Evolutionary conservation across 2,797 vertebrate species (phyloP), one percentile per base, ranked within the genome.

Genomic region (Enteromius anoplus): DNA sequence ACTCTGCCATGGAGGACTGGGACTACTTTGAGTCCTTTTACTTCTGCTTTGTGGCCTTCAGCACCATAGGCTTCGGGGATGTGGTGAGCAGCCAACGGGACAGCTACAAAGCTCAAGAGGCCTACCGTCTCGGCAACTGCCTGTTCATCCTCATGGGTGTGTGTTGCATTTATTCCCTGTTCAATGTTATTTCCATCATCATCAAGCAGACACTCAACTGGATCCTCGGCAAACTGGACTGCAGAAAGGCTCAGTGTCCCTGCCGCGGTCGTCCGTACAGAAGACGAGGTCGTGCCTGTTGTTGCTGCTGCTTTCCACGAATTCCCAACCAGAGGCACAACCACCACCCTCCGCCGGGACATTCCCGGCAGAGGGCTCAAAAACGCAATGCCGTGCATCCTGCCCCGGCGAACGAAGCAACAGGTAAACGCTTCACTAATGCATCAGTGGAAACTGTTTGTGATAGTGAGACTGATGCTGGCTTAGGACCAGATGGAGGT

Each of bases 181-280:
- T 96, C 53, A 96, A 96, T 26, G 95, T 96, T 10, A 95, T 95
- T 84, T 96, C 95, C 65, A 96, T 96, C 23, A 55, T 96, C 86
- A 96, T 95, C 87, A 96, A 96, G 89, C 95, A 96, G 90, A 94
- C 94, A 23, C 94, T 96, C 10, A 96, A 94, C 89, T 95, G 94
- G 95, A 94, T 96, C 80, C 91, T 96, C 80, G 86, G 88, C 21
- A 94, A 93, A 81, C 60, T 95, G 87, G 93, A 91, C 29, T 93
- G 92, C 80, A 89, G 87, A 1, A 83, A 86, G 32, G 47, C 78
- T 37, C 87, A 79, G 49, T 90, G 86, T 82, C 79, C 75, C n/a
- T 93, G 93, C 79, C 92, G 65, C 17, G 69, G 86, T 3, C 77
- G 45, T 5, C 65, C 91, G 29, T 91, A 92, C 84, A 91, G 89